phyloP scores from a whole-genome alignment of 2,888 invertebrate species.

The Capitulum mitella region DNA sequence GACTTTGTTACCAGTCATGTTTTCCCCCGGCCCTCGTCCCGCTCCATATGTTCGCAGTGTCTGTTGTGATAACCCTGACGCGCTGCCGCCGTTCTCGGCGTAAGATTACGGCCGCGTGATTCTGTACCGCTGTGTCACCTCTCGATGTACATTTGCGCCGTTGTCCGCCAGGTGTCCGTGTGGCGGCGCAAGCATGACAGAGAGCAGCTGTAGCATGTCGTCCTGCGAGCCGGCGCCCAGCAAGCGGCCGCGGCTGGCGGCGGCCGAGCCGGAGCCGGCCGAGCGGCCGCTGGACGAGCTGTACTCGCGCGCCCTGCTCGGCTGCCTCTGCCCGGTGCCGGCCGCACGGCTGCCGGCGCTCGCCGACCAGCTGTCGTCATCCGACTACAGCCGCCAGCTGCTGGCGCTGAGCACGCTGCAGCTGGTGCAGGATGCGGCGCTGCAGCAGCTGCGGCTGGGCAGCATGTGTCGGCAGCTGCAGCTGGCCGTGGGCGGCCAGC shows the following conservation, averaged over 20 bases:
- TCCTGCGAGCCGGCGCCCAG: background rate
- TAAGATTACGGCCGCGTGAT: too few species aligned
- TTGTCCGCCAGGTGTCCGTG: background rate
- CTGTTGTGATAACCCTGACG: too few species aligned
- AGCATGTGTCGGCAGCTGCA: conserved; percentile 10
- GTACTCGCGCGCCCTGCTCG: background rate
- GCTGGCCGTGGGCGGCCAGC: background rate
- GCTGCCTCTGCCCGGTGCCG: background rate
- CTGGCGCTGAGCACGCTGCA: conserved; percentile 16
- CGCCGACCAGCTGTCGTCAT: background rate
- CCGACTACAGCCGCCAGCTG: background rate
- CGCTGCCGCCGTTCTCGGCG: too few species aligned
- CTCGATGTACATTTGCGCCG: too few species aligned
- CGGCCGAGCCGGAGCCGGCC: background rate
- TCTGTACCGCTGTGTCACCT: too few species aligned
- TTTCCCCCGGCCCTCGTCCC: too few species aligned
- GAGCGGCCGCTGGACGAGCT: background rate
- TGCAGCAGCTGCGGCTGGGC: background rate
- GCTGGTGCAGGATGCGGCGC: conserved; percentile 19
- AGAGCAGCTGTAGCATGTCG: background rate
- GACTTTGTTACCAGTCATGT: too few species aligned
- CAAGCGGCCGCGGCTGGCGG: background rate
- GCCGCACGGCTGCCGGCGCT: background rate
- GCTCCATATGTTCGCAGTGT: too few species aligned
- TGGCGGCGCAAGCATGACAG: conserved; percentile 15